These are phyloP conservation scores for Oligia strigilis DNA, from an alignment of 2,888 invertebrate species.

Conservation along the genomic window DNA sequence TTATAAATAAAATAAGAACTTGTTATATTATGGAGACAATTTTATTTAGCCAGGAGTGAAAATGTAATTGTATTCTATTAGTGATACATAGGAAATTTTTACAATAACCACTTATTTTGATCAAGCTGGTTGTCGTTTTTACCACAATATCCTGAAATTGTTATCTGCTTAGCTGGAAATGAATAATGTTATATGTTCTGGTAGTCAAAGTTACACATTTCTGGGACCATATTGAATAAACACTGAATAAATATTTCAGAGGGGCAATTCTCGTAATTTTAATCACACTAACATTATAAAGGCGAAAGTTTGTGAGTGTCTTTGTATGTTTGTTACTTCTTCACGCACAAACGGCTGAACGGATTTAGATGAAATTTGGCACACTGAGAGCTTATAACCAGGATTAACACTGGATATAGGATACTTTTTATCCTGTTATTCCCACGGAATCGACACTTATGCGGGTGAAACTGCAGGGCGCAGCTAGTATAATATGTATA, in stretches of 20 bases:
- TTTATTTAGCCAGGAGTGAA: not conserved
- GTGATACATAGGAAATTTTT: conserved; percentile 19
- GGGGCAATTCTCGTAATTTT: not conserved
- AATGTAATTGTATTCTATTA: not conserved
- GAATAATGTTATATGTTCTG: not conserved
- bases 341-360: too few relatives aligned
- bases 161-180: not conserved
- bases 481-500: not conserved
- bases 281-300: too few relatives aligned
- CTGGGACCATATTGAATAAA: not conserved
- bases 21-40: not conserved
- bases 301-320: too few relatives aligned
- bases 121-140: not conserved
- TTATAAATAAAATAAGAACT: not conserved
- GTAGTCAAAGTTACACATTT: not conserved
- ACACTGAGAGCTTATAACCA: too few relatives aligned
- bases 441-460: too few relatives aligned
- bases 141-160: conserved; percentile 25
- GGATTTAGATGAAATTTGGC: too few relatives aligned
- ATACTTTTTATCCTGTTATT: too few relatives aligned
- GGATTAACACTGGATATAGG: too few relatives aligned
- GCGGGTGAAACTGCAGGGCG: too few relatives aligned
- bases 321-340: too few relatives aligned
- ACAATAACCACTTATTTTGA: not conserved
- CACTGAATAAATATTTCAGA: not conserved